Conservation (phyloP, 1,140 invertebrate species). For the Tribolium castaneum region DNA sequence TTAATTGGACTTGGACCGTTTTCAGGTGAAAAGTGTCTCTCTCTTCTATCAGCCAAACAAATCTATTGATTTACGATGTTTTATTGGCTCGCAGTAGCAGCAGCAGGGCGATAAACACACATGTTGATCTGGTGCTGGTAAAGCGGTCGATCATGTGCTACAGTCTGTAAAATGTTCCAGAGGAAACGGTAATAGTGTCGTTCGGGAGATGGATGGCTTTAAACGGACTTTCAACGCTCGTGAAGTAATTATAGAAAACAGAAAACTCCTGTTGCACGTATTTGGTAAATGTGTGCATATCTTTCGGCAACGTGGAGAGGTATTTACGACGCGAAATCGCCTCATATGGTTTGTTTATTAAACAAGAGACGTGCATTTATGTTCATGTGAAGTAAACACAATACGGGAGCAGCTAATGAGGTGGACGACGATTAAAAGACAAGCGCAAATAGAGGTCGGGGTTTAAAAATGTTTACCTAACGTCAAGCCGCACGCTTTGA, state of each 20-base stretch:
- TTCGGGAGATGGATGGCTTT: conserved; percentile 37
- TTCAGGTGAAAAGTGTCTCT: conserved; percentile 19
- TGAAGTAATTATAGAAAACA: conserved; percentile 21
- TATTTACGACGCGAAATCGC: conserved; percentile 4
- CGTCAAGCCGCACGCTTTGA: too few species aligned
- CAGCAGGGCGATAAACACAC: conserved; percentile 50
- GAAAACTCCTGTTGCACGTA: conserved; percentile 37
- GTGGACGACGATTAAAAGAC: too few species aligned
- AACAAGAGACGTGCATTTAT: conserved; percentile 44
- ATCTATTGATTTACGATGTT: conserved; percentile 50
- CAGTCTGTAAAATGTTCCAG: conserved; percentile 40
- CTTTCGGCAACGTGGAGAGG: background rate
- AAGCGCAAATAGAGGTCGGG: too few species aligned
- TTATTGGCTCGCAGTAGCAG: conserved; percentile 34
- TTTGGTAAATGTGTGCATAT: background rate
- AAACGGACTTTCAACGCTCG: conserved; percentile 27
- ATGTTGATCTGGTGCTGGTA: conserved; percentile 46
- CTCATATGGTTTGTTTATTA: background rate
- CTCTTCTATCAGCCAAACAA: conserved; percentile 45
- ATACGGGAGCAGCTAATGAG: background rate
- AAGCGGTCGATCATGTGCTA: conserved; percentile 38
- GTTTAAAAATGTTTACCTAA: too few species aligned
- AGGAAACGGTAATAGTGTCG: conserved; percentile 40
- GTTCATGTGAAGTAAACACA: conserved; percentile 40
- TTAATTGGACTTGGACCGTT: conserved; percentile 59